Evolutionary conservation across 1,140 invertebrate species (phyloP), one percentile per base, ranked within the genome.

Genomic region (Reticulitermes speratus): DNA sequence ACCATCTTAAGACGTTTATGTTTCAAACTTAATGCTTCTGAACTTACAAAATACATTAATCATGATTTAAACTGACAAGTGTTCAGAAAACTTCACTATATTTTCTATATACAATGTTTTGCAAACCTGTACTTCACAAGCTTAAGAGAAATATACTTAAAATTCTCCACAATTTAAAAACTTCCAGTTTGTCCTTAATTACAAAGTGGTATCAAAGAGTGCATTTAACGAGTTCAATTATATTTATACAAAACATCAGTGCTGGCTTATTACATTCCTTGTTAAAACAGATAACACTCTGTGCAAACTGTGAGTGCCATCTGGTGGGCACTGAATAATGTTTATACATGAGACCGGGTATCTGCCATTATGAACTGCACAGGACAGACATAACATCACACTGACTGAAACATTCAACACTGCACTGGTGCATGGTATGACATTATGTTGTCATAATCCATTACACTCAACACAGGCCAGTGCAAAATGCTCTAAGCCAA

Each of bases 11-110:
- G 11, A 55, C 52, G 14, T 21, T 55, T 48, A 48, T 55, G 19
- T 55, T 55, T 16, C 14, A 55, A 55, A 55, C 19, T 19, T 21
- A 55, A 55, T 55, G 14, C 5, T 21, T 5, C 75, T 48, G 81
- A 87, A 84, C 32, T 38, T 25, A 69, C 55, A 82, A 45, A 84
- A 44, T 30, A 75, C 25, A 30, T n/a, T n/a, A 75, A 75, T 75
- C 19, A 55, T 6, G 5, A 55, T 21, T 21, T 55, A 55, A 55
- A 55, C 52, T 55, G 19, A 55, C 52, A 9, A 75, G 25, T 75
- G 25, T 75, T 75, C 65, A 75, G 25, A 65, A 65, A 75, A 25
- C n/a, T 6, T 75, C 65, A 75, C 52, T n/a, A 75, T 30, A 75
- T 75, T 14, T 30, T 75, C 14, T 30, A n/a, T 2, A 75, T 1